phyloP scores from a whole-genome alignment of 1,140 invertebrate species.

The Leucophenga varia region DNA sequence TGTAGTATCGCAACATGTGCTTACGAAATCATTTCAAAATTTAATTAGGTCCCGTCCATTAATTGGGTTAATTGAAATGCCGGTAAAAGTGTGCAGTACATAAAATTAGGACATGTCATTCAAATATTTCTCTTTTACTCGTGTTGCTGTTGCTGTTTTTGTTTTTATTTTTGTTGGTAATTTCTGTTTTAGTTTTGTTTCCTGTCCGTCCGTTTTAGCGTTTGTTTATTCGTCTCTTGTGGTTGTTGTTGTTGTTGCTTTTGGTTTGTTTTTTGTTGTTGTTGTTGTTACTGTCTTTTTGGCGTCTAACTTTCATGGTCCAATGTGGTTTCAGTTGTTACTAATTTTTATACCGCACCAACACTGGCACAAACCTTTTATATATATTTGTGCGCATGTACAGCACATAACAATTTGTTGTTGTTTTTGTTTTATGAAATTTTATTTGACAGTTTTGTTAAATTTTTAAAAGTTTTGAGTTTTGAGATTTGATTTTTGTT shows the following conservation, averaged over 20 bases:
- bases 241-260: slow-evolving; percentile 22
- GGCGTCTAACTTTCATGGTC: background rate
- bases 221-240: slow-evolving; percentile 19
- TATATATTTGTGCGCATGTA: no score
- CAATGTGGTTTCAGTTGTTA: slow-evolving; percentile 43
- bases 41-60: slow-evolving; percentile 56
- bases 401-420: slow-evolving; percentile 13
- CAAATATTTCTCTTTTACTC: slow-evolving; percentile 17
- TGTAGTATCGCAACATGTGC: no score
- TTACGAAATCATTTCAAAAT: slow-evolving; percentile 49
- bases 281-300: slow-evolving; percentile 2
- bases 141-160: no score
- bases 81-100: slow-evolving; percentile 44
- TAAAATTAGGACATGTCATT: slow-evolving; percentile 53
- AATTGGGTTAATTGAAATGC: slow-evolving; percentile 57
- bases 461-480: no score
- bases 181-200: slow-evolving; percentile 47
- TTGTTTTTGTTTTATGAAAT: background rate
- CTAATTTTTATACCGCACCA: no score
- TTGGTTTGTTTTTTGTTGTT: slow-evolving; percentile 12
- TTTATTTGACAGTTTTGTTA: background rate
- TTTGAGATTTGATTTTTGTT: no score
- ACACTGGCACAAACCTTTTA: no score
- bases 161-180: slow-evolving; percentile 18
- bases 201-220: slow-evolving; percentile 14